phyloP scores from a whole-genome alignment of 2,888 invertebrate genomes.

The Digitonthophagus gazella region DNA sequence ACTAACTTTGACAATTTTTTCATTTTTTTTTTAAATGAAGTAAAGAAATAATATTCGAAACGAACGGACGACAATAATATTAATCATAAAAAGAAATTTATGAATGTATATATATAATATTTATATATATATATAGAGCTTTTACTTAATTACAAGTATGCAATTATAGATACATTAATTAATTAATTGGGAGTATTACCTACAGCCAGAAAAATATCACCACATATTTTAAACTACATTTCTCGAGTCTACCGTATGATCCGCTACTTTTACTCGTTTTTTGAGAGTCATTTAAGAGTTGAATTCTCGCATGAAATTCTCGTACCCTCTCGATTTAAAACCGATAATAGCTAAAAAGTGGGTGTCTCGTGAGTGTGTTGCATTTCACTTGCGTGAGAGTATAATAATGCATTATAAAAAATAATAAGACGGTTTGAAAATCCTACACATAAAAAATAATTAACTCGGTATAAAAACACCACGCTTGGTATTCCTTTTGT shows the following conservation, averaged over 20 bases:
- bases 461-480: slow-evolving; percentile 53
- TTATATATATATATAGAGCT: slow-evolving; percentile 51
- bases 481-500: slow-evolving; percentile 56
- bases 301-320: slow-evolving; percentile 28
- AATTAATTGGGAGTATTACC: slow-evolving; percentile 49
- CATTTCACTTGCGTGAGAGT: not conserved
- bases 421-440: slow-evolving; percentile 20
- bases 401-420: not conserved
- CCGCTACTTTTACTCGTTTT: slow-evolving; percentile 34
- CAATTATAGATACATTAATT: slow-evolving; percentile 48
- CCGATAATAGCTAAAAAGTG: slow-evolving; percentile 43
- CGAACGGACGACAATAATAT: slow-evolving; percentile 2
- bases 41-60: slow-evolving; percentile 2
- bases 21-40: not conserved
- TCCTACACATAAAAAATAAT: slow-evolving; percentile 51
- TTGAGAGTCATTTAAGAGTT: slow-evolving; percentile 28
- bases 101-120: not conserved
- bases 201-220: slow-evolving; percentile 55
- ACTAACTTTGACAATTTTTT: no score
- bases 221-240: slow-evolving; percentile 54
- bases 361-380: slow-evolving; percentile 34
- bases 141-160: slow-evolving; percentile 54
- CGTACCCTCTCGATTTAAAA: not conserved
- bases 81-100: slow-evolving; percentile 42
- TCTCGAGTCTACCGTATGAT: slow-evolving; percentile 49